phyloP scores from a whole-genome alignment of 2,113 vertebrate genomes.

The Dicerorhinus sumatrensis region DNA sequence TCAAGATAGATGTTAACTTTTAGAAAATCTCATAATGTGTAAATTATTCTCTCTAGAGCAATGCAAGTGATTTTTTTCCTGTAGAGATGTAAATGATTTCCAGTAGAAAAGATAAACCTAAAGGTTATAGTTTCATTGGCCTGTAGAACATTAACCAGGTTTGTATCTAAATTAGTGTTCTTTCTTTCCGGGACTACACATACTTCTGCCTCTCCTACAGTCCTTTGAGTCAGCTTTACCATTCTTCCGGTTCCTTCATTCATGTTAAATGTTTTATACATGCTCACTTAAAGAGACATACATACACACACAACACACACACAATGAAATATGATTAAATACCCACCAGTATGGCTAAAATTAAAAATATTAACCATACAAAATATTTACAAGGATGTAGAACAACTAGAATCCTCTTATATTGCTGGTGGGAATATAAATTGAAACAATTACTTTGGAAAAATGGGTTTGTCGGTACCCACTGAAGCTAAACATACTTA shows the following conservation, averaged over 20 bases:
- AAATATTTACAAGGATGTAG: not conserved
- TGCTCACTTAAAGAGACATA: not conserved
- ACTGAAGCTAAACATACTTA: not conserved
- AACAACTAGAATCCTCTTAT: not conserved
- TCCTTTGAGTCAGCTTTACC: not conserved
- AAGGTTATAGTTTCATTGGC: not conserved
- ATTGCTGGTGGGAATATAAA: not conserved
- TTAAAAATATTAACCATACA: not conserved
- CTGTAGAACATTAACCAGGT: not conserved
- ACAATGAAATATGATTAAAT: not conserved
- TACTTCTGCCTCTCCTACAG: not conserved
- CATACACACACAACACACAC: not conserved
- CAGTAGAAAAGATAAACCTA: not conserved
- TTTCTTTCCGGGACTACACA: not conserved
- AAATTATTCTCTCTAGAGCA: not conserved
- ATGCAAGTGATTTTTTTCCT: not conserved
- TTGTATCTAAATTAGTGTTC: not conserved
- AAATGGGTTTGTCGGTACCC: not conserved
- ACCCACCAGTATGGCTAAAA: not conserved
- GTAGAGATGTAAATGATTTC: not conserved
- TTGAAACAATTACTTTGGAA: not conserved
- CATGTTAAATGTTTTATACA: not conserved
- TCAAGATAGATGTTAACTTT: not conserved
- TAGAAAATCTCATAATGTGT: not conserved
- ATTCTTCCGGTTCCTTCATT: not conserved